Evolutionary conservation across 2,888 invertebrate species (phyloP).

Genomic region (Cataglyphis altisquamis): DNA sequence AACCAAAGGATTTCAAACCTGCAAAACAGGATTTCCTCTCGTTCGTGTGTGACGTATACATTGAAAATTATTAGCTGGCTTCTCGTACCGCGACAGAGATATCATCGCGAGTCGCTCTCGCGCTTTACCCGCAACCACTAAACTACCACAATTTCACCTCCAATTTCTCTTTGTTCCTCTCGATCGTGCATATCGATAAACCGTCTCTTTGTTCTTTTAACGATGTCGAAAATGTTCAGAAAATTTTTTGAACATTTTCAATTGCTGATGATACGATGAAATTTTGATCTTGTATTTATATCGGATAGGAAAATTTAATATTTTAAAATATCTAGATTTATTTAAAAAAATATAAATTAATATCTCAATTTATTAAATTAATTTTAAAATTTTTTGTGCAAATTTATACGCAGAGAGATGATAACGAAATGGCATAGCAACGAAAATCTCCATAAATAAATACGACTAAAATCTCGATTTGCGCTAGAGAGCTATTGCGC

Average conservation of each 20-base stretch:
- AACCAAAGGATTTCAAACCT: slow-evolving; percentile 70
- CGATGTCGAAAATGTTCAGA: neutral
- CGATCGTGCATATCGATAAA: slow-evolving; percentile 25
- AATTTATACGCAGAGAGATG: no score
- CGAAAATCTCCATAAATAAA: neutral
- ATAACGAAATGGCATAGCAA: neutral
- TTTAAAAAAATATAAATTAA: neutral
- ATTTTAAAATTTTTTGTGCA: neutral
- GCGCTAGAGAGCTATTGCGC: neutral
- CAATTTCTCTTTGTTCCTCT: slow-evolving; percentile 2
- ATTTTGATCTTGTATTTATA: neutral
- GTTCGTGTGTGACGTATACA: slow-evolving; percentile 67
- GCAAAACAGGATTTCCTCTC: slow-evolving; percentile 77
- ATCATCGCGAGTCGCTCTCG: slow-evolving; percentile 48
- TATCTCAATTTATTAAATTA: neutral
- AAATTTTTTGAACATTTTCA: neutral
- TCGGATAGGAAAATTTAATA: neutral
- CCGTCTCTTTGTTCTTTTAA: slow-evolving; percentile 1
- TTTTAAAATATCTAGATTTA: neutral
- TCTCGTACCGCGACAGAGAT: slow-evolving; percentile 52
- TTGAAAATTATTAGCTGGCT: slow-evolving; percentile 63
- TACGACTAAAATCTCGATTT: slow-evolving; percentile 4
- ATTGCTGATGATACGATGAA: neutral
- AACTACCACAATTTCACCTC: slow-evolving; percentile 62
- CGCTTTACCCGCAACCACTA: slow-evolving; percentile 54